Evolutionary conservation across 92 coral and sea anemone species (phyloP), one percentile per base, ranked within the genome.

Genomic region (Chrysogorgia sp.): DNA sequence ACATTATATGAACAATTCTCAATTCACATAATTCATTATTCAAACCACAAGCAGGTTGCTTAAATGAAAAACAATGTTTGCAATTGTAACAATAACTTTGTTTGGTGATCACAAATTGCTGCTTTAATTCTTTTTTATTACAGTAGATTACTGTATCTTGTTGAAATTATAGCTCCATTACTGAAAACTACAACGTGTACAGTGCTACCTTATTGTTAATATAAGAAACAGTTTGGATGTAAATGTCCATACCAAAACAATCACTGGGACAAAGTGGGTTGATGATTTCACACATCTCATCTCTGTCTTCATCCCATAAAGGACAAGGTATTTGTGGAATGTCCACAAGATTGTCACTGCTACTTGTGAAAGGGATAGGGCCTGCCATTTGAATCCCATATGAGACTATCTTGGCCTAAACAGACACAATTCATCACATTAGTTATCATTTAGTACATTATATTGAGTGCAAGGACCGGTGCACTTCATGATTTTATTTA

Each of bases 251-350:
- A 31, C 66, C 81, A 30, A 58, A 52, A 30, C 66, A 58, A 45
- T 58, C 48, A 29, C 43, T 55, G 33, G 35, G 80, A 26, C 35
- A n/a, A 29, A 49, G 82, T 61, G 82, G 82, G 59, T 58, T 52
- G 56, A 76, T 33, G 4, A 34, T 31, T 35, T 76, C 26, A 26
- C 40, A 48, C 66, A 76, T 22, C 37, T 37, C 56, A 41, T 32
- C 68, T 57, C 65, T 76, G 43, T 76, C 82, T 26, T 28, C 55
- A n/a, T 60, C 82, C 45, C 52, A 24, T 40, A 76, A 61, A 22
- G 71, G 82, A 61, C 72, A 59, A 55, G 65, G 55, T 55, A 76
- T 75, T 43, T 63, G 53, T 61, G 72, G 82, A 76, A 76, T 76
- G 29, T 59, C 82, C 24, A 76, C 57, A 58, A 33, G 75, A 67